phyloP scores from a whole-genome alignment of 2,113 vertebrate species.

The Ptychochromis oligacanthus region DNA sequence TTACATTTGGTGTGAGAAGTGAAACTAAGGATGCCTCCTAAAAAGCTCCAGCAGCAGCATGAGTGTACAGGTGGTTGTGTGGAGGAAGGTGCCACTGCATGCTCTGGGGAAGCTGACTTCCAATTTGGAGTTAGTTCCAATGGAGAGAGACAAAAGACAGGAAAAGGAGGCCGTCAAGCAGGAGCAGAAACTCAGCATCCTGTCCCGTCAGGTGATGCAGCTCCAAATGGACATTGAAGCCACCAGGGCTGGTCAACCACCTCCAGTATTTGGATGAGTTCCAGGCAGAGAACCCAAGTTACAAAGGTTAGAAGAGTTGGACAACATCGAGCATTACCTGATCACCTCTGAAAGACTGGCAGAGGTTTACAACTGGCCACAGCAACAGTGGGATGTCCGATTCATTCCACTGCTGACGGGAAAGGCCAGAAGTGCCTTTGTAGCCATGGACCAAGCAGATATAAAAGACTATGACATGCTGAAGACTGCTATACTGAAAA shows the following conservation, averaged over 20 bases:
- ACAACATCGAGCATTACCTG: background rate
- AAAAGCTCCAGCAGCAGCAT: background rate
- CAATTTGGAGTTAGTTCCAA: background rate
- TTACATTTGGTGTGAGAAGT: background rate
- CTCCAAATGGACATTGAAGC: background rate
- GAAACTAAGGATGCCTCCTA: background rate
- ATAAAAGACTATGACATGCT: background rate
- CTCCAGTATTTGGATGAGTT: background rate
- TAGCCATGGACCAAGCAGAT: background rate
- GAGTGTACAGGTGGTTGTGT: background rate
- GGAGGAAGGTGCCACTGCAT: background rate
- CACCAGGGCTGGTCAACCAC: background rate
- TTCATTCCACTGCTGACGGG: background rate
- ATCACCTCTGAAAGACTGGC: background rate
- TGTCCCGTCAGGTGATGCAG: background rate
- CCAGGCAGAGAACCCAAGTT: background rate
- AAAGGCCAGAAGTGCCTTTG: background rate
- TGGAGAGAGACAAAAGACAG: background rate
- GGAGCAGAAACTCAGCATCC: background rate
- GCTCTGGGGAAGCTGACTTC: background rate
- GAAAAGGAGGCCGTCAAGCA: background rate
- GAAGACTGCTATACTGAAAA: background rate
- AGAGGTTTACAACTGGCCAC: background rate
- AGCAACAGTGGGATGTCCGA: background rate
- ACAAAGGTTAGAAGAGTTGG: background rate